These are phyloP conservation scores for Sturnira hondurensis DNA, from an alignment of 2,113 vertebrate genomes.

Conservation along the genomic window DNA sequence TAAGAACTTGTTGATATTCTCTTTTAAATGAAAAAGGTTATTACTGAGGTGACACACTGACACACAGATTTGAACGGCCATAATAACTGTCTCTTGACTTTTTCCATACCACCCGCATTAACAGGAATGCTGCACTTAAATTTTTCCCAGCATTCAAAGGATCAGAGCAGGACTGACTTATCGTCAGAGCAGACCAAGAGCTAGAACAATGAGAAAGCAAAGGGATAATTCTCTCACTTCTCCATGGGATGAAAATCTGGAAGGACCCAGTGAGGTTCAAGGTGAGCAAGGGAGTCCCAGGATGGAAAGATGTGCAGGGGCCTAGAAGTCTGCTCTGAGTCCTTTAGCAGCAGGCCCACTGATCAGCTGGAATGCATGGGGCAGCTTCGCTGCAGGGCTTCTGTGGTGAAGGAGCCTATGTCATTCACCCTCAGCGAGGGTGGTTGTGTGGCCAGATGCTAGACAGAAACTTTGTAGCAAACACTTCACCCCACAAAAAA, in stretches of 20 bases:
- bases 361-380: background rate
- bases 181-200: background rate
- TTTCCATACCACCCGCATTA: background rate
- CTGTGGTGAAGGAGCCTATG: background rate
- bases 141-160: background rate
- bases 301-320: background rate
- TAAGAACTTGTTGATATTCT: background rate
- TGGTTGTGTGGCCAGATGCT: slow-evolving; percentile 82
- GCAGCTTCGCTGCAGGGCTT: background rate
- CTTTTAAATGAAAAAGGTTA: background rate
- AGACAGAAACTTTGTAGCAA: slow-evolving; percentile 68
- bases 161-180: background rate
- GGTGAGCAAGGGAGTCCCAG: background rate
- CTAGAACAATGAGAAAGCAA: background rate
- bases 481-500: background rate
- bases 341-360: background rate
- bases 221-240: background rate
- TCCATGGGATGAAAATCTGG: background rate
- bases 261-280: background rate
- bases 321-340: background rate
- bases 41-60: background rate
- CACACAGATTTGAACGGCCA: background rate
- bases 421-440: slow-evolving; percentile 49
- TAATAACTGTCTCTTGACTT: background rate
- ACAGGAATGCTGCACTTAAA: background rate